phyloP scores from a whole-genome alignment of 2,888 invertebrate genomes.

The Oscheius myriophilus region DNA sequence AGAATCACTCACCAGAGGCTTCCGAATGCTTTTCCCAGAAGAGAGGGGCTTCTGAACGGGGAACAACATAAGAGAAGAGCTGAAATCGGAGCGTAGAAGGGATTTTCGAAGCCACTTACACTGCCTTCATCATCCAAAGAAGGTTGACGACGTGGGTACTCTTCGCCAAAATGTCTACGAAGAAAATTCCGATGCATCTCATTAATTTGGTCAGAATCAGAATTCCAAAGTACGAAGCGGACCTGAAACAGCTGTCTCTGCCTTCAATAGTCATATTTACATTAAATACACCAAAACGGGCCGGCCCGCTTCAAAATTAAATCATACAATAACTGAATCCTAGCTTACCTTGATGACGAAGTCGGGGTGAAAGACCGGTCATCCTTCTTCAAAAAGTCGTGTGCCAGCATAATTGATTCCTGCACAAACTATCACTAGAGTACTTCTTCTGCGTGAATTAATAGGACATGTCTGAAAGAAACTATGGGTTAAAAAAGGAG shows the following conservation, averaged over 20 bases:
- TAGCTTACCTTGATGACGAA: constrained; percentile 56
- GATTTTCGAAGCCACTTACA: constrained; percentile 66
- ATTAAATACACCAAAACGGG: no score
- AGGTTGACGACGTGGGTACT: constrained; percentile 73
- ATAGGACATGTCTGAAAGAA: constrained; percentile 20
- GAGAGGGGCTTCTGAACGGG: constrained; percentile 74
- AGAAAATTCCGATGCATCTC: constrained; percentile 69
- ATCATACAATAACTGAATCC: no score
- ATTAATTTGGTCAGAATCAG: constrained; percentile 64
- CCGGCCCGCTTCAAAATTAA: no score
- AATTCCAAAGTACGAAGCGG: constrained; percentile 63
- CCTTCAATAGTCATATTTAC: no score
- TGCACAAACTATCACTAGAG: no score
- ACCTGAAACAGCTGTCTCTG: constrained; percentile 45
- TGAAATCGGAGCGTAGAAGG: constrained; percentile 11
- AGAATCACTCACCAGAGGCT: constrained; percentile 49
- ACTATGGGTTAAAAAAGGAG: no score
- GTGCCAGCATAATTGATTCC: constrained; percentile 59
- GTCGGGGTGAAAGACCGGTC: constrained; percentile 59
- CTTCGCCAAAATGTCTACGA: constrained; percentile 72
- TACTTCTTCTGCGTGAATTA: no score
- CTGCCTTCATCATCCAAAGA: constrained; percentile 72
- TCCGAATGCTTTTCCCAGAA: constrained; percentile 70
- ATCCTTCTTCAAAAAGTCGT: constrained; percentile 68
- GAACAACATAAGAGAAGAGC: constrained; percentile 69